phyloP scores from a whole-genome alignment of 2,888 invertebrate genomes.

The Anarsia innoxiella region DNA sequence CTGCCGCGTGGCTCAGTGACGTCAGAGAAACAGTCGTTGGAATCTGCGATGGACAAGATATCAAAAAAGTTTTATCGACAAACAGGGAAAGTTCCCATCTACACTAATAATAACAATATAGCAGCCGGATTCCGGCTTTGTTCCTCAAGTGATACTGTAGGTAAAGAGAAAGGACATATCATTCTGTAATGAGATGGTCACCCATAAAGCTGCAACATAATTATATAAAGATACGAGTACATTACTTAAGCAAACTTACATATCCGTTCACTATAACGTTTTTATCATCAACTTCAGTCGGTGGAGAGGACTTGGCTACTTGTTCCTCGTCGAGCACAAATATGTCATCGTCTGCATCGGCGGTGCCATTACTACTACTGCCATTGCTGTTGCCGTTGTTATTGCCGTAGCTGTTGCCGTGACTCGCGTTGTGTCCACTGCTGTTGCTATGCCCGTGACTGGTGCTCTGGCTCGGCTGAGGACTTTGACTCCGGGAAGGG shows the following conservation, averaged over 20 bases:
- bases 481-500: not conserved
- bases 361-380: constrained; percentile 27
- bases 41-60: constrained; percentile 20
- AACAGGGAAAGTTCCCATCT: no score
- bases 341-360: constrained; percentile 85
- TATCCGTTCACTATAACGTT: constrained; percentile 27
- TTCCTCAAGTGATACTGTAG: no score
- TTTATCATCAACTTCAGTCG: constrained; percentile 39
- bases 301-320: constrained; percentile 25
- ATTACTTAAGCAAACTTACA: no score
- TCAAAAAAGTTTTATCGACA: not conserved
- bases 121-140: no score
- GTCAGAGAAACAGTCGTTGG: constrained; percentile 83
- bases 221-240: no score
- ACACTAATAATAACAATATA: no score
- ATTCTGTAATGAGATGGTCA: no score
- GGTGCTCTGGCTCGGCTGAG: not conserved
- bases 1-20: constrained; percentile 85
- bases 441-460: constrained; percentile 20
- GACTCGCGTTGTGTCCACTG: constrained; percentile 16
- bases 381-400: constrained; percentile 20
- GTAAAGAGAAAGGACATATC: no score
- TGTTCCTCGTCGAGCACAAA: constrained; percentile 89
- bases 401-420: constrained; percentile 14
- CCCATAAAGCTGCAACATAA: no score